phyloP scores from a whole-genome alignment of 2,888 invertebrate species.

The Anoncus sp. region DNA sequence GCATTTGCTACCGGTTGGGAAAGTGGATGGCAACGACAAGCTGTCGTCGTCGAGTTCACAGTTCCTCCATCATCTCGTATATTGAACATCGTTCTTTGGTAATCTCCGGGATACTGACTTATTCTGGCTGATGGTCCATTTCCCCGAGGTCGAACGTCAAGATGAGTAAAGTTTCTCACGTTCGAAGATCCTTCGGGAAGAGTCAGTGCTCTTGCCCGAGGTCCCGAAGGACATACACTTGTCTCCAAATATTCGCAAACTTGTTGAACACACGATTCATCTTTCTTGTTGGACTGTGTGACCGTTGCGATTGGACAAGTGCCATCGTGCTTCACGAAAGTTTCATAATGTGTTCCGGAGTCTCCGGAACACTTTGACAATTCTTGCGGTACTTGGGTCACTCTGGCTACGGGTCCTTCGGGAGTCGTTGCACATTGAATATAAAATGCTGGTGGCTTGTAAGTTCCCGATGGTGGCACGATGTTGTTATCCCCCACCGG shows the following conservation, averaged over 20 bases:
- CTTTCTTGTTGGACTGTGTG: slow-evolving; percentile 20
- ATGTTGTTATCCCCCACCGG: slow-evolving; percentile 15
- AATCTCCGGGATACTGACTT: slow-evolving; percentile 40
- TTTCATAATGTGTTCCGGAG: slow-evolving; percentile 45
- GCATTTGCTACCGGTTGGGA: not conserved
- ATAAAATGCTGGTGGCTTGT: slow-evolving; percentile 49
- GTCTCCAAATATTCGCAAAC: slow-evolving; percentile 52
- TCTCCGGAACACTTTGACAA: slow-evolving; percentile 18
- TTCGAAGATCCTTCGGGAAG: slow-evolving; percentile 34
- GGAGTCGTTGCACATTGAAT: slow-evolving; percentile 64
- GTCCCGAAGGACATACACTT: slow-evolving; percentile 46
- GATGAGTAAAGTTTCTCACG: slow-evolving; percentile 47
- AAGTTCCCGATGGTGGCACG: slow-evolving; percentile 12
- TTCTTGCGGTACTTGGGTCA: slow-evolving; percentile 52
- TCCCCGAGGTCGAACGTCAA: slow-evolving; percentile 24
- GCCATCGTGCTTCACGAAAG: slow-evolving; percentile 47
- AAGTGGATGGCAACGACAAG: slow-evolving; percentile 20
- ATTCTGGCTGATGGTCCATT: slow-evolving; percentile 57
- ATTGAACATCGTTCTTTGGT: not conserved
- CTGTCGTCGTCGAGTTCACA: not conserved
- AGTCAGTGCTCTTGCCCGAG: slow-evolving; percentile 43
- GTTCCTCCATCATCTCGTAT: not conserved
- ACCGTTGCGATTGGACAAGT: slow-evolving; percentile 55
- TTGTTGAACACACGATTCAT: not conserved
- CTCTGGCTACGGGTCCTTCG: slow-evolving; percentile 56